phyloP scores from a whole-genome alignment of 2,888 invertebrate species.

The Himalopsyche japonica region DNA sequence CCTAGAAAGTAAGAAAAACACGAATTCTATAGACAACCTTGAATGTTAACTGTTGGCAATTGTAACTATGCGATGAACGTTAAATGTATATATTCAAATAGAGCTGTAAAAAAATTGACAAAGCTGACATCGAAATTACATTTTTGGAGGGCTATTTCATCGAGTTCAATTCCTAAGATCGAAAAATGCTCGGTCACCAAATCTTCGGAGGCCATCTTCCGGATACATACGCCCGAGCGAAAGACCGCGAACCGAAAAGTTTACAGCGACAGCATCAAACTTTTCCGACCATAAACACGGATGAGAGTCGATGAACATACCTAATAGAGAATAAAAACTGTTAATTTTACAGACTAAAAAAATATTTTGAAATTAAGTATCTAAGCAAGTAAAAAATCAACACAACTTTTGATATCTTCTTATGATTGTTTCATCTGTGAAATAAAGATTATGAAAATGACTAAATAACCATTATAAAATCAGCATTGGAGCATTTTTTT shows the following conservation, averaged over 20 bases:
- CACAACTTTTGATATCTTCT: too few species aligned
- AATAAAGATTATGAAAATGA: too few species aligned
- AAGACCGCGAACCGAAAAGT: conserved; percentile 47
- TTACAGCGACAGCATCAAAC: conserved; percentile 30
- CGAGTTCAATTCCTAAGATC: conserved; percentile 63
- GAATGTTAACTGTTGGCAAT: background rate
- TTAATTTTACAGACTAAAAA: too few species aligned
- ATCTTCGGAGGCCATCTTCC: conserved; percentile 62
- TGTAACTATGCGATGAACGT: background rate
- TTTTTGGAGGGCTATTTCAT: conserved; percentile 60
- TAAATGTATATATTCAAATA: conserved; percentile 4
- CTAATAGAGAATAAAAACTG: too few species aligned
- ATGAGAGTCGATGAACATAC: background rate
- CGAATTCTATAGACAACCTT: conserved; percentile 24
- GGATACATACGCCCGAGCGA: conserved; percentile 44
- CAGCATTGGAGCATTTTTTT: too few species aligned
- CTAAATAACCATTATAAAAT: too few species aligned
- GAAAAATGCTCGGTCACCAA: conserved; percentile 66
- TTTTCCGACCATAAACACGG: conserved; percentile 42
- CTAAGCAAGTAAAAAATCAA: too few species aligned
- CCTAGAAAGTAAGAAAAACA: conserved; percentile 48
- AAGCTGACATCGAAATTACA: conserved; percentile 50
- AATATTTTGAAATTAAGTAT: too few species aligned
- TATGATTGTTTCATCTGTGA: too few species aligned
- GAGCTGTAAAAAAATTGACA: conserved; percentile 19